phyloP scores from a whole-genome alignment of 2,113 vertebrate species.

The Haemorhous mexicanus region DNA sequence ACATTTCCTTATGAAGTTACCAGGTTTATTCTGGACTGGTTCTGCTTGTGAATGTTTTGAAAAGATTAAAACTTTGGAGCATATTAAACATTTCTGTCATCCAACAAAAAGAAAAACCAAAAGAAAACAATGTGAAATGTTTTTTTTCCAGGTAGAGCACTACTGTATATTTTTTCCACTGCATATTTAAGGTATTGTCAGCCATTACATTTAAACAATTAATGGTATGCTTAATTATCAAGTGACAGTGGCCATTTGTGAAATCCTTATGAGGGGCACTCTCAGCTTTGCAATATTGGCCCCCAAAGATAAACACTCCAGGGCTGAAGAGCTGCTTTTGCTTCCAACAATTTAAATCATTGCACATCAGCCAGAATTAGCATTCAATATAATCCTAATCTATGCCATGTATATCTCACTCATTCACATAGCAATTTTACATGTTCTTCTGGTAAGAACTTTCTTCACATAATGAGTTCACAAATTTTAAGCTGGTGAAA shows the following conservation, averaged over 20 bases:
- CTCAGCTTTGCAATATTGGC: background rate
- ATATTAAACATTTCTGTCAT: background rate
- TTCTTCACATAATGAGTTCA: background rate
- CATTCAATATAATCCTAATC: background rate
- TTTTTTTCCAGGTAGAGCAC: background rate
- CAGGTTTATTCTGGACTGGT: background rate
- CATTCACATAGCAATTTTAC: background rate
- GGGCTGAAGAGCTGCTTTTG: background rate
- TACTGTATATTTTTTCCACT: background rate
- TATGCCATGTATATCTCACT: background rate
- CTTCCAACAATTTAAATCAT: background rate
- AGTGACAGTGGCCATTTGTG: background rate
- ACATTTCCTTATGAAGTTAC: background rate
- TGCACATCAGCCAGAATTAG: background rate
- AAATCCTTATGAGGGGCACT: background rate
- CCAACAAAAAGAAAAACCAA: background rate
- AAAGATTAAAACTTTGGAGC: background rate
- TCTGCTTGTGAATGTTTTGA: background rate
- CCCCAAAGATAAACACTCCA: background rate
- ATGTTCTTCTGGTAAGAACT: background rate
- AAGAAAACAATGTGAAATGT: background rate
- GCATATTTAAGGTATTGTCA: background rate
- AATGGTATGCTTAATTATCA: background rate
- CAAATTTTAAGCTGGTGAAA: background rate
- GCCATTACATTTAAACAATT: background rate